Evolutionary conservation across 1,140 invertebrate genomes (phyloP).

Genomic region (Eupristina koningsbergeri): DNA sequence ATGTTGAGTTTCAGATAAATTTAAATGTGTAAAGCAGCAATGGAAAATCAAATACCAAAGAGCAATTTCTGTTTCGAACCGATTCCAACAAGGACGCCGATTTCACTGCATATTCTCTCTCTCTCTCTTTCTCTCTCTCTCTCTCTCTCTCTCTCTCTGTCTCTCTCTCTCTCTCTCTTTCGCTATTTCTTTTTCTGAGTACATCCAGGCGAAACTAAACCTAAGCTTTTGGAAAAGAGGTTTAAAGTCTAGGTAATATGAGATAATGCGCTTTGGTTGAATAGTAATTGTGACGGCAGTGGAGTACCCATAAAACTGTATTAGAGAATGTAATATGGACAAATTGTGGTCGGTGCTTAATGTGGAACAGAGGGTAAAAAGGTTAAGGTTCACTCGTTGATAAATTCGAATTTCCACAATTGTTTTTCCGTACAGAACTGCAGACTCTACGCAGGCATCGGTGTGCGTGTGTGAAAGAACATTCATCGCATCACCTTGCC

Average conservation of each 20-base stretch:
- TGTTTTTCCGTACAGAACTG: too few species aligned
- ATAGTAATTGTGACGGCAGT: conserved; percentile 50
- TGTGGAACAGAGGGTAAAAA: not conserved
- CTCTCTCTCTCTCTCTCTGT: too few species aligned
- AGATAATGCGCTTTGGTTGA: conserved; percentile 51
- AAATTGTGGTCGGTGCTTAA: not conserved
- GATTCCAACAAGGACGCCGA: not conserved
- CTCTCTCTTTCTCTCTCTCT: too few species aligned
- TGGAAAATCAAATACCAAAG: not conserved
- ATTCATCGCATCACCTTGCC: conserved; percentile 20
- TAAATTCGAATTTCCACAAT: not conserved
- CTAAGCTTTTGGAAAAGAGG: conserved; percentile 7
- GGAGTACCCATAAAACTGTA: conserved; percentile 19
- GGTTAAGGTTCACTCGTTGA: not conserved
- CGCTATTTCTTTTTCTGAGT: too few species aligned
- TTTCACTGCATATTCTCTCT: not conserved
- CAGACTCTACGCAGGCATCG: not conserved
- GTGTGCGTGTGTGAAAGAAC: not conserved
- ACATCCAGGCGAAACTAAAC: not conserved
- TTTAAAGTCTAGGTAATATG: conserved; percentile 50
- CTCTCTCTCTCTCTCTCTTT: too few species aligned
- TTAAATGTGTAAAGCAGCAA: not conserved
- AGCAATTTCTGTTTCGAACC: not conserved
- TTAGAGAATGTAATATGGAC: not conserved
- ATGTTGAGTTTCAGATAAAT: too few species aligned